phyloP scores from a whole-genome alignment of 2,113 vertebrate genomes.

The Phoenicopterus ruber region DNA sequence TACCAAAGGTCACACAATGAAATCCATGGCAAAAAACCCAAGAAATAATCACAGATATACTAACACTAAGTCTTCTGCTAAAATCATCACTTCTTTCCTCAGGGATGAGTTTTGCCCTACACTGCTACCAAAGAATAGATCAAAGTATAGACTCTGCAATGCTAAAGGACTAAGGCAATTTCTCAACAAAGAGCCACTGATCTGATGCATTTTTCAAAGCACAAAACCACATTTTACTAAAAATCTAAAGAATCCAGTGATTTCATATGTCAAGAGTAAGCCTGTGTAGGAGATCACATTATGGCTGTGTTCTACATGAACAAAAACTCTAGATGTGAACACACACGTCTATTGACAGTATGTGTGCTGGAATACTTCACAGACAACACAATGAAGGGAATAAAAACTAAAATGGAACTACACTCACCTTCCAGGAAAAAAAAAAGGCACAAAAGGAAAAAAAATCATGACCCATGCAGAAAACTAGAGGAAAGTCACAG shows the following conservation, averaged over 20 bases:
- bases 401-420: constrained; percentile 51
- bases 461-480: constrained; percentile 65
- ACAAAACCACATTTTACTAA: not conserved
- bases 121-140: not conserved
- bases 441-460: constrained; percentile 45
- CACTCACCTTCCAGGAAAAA: constrained; percentile 40
- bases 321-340: not conserved
- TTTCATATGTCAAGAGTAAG: not conserved
- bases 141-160: not conserved
- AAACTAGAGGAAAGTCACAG: constrained; percentile 59
- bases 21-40: not conserved
- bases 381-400: constrained; percentile 37
- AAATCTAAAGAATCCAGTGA: constrained; percentile 9
- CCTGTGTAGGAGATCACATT: not conserved
- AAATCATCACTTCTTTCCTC: not conserved
- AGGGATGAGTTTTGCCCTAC: not conserved
- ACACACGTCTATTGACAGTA: constrained; percentile 53
- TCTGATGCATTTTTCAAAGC: not conserved
- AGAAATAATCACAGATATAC: not conserved
- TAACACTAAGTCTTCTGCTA: not conserved
- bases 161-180: not conserved
- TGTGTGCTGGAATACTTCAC: constrained; percentile 38
- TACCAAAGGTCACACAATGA: not conserved
- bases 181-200: not conserved
- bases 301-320: not conserved